phyloP scores from a whole-genome alignment of 2,888 invertebrate species.

The Eupithecia tripunctaria region DNA sequence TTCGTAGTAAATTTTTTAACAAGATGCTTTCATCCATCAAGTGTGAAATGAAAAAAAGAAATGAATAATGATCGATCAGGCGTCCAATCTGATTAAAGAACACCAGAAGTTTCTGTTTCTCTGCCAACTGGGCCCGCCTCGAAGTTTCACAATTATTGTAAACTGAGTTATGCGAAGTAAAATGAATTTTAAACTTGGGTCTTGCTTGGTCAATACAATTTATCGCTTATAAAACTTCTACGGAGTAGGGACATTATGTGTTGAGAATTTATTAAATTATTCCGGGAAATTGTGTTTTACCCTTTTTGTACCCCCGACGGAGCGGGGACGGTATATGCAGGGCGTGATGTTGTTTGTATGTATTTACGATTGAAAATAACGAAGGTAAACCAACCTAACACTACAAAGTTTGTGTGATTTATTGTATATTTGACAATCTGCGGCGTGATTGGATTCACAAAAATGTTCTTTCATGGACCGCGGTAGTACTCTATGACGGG shows the following conservation, averaged over 20 bases:
- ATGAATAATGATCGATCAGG: slow-evolving; percentile 18
- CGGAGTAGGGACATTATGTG: not conserved
- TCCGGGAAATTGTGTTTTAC: not conserved
- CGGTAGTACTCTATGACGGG: too few relatives aligned
- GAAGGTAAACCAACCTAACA: not conserved
- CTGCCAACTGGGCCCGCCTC: slow-evolving; percentile 20
- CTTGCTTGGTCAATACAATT: slow-evolving; percentile 8
- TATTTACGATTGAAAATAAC: too few relatives aligned
- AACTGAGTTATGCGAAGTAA: slow-evolving; percentile 12
- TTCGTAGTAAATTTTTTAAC: too few relatives aligned
- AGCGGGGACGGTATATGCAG: too few relatives aligned
- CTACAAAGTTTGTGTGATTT: too few relatives aligned
- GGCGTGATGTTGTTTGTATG: too few relatives aligned
- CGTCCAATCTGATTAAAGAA: slow-evolving; percentile 20
- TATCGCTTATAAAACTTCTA: slow-evolving; percentile 2
- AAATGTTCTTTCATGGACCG: not conserved
- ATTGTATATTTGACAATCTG: too few relatives aligned
- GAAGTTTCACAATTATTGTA: slow-evolving; percentile 21
- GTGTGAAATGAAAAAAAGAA: too few relatives aligned
- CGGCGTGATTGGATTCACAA: not conserved
- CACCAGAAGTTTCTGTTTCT: slow-evolving; percentile 20
- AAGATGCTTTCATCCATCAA: too few relatives aligned
- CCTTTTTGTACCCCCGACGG: too few relatives aligned
- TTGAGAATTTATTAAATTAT: too few relatives aligned
- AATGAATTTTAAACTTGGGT: slow-evolving; percentile 16